Base-by-base conservation (phyloP, 1,140 invertebrate species). In the Mactra quadrangularis region DNA sequence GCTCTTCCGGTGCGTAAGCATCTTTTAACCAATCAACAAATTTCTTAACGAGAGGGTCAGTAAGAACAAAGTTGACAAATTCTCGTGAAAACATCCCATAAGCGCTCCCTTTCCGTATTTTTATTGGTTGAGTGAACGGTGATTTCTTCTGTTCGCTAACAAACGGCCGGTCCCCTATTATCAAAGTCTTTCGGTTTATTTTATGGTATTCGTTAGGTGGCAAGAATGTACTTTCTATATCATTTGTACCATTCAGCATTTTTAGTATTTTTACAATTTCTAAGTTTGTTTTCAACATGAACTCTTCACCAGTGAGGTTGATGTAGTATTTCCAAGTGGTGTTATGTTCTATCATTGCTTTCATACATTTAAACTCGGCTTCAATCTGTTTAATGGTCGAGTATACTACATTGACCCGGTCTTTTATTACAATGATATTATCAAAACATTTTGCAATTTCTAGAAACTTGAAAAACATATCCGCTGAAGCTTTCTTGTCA, bases 311-410 rank as follows among this genome's bases (percentile, higher is more conserved):
- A 1, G 90, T 83, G 27, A 91, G 62, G 74, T 92, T 92, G 1
- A 91, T 88, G 64, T 90, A 89, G 75, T 91, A 92, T 81, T 88
- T 89, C 91, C 90, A 92, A 15, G 60, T 82, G 9, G 72, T 45
- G 3, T 66, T 60, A 33, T 52, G 45, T n/a, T 62, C 47, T 25
- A 71, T 13, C 22, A 70, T 3, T 17, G 25, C 52, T 1, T 76
- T 57, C 88, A 91, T 89, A 53, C 89, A 90, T 62, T 85, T 70
- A 27, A 90, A 22, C 19, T 91, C 87, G 4, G 89, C 79, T 22
- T 88, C 85, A 22, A 89, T 74, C 7, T 85, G 86, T 47, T 71
- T 85, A 45, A 81, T 87, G 27, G 74, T 55, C 6, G 70, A 84
- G 77, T 86, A 88, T 0, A 71, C 52, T 29, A 77, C 76, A 59